Conservation (phyloP, 2,888 invertebrate genomes). For the Autographa pulchrina region DNA sequence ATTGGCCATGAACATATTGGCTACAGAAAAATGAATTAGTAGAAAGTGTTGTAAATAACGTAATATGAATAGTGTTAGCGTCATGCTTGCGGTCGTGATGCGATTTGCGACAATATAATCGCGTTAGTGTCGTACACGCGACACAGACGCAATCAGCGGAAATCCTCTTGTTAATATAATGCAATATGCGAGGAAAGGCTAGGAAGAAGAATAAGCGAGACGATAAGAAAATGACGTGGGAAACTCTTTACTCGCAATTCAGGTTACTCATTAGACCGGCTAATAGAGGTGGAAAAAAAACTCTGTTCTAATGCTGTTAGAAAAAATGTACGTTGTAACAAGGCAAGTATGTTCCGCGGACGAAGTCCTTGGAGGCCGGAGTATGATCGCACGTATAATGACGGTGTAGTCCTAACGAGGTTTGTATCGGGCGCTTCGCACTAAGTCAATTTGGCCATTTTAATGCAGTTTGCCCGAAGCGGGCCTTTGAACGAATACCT, state of each 20-base stretch:
- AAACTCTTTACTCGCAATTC: too few relatives aligned
- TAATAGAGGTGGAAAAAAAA: too few relatives aligned
- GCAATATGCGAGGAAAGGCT: too few relatives aligned
- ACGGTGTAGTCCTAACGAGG: slow-evolving; percentile 46
- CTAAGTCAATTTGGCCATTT: slow-evolving; percentile 59
- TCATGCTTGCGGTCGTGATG: slow-evolving; percentile 9
- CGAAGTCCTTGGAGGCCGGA: background rate
- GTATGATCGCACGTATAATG: slow-evolving; percentile 7
- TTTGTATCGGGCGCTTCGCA: slow-evolving; percentile 26
- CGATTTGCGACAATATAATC: slow-evolving; percentile 20
- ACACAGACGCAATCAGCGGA: slow-evolving; percentile 14
- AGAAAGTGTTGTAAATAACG: background rate
- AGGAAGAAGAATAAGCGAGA: background rate
- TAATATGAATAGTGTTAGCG: background rate
- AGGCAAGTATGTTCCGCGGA: too few relatives aligned
- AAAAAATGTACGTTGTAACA: too few relatives aligned
- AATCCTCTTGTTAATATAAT: background rate
- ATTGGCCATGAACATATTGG: background rate
- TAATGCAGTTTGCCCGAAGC: slow-evolving; percentile 53
- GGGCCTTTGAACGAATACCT: slow-evolving; percentile 41
- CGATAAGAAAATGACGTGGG: background rate
- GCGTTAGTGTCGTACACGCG: slow-evolving; percentile 14
- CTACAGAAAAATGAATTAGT: background rate
- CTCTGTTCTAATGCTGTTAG: too few relatives aligned
- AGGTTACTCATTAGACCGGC: too few relatives aligned